phyloP scores from a whole-genome alignment of 2,888 invertebrate species.

The Drosophila diplacantha region DNA sequence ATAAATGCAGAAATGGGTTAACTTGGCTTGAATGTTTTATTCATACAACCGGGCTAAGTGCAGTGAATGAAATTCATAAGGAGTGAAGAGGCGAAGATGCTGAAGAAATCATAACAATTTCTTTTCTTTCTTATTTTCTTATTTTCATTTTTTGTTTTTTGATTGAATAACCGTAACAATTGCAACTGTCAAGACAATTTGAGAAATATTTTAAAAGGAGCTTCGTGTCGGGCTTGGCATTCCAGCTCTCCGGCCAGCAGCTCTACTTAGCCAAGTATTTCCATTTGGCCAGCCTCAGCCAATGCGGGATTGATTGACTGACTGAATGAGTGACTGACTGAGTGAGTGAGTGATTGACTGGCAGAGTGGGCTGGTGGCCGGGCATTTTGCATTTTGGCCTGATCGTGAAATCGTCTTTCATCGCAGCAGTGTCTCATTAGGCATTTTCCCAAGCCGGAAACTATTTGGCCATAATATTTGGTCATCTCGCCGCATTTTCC shows the following conservation, averaged over 20 bases:
- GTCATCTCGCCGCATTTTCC: slow-evolving; percentile 54
- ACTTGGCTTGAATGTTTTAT: slow-evolving; percentile 44
- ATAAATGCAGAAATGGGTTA: slow-evolving; percentile 67
- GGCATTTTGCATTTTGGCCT: slow-evolving; percentile 45
- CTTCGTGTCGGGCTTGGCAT: slow-evolving; percentile 37
- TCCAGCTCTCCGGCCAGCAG: slow-evolving; percentile 15
- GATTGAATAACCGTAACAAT: slow-evolving; percentile 37
- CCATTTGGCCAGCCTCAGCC: slow-evolving; percentile 27
- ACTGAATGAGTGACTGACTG: slow-evolving; percentile 16
- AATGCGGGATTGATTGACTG: slow-evolving; percentile 15
- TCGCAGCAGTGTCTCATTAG: slow-evolving; percentile 68
- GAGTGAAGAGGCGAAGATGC: slow-evolving; percentile 1
- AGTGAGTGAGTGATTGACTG: slow-evolving; percentile 14
- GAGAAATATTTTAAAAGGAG: slow-evolving; percentile 36
- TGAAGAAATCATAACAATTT: slow-evolving; percentile 39
- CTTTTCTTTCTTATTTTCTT: slow-evolving; percentile 4
- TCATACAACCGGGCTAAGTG: slow-evolving; percentile 18
- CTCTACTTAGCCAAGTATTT: slow-evolving; percentile 37
- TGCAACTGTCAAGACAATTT: slow-evolving; percentile 40
- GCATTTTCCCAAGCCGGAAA: slow-evolving; percentile 67
- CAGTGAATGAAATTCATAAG: slow-evolving; percentile 23
- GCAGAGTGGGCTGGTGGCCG: slow-evolving; percentile 17
- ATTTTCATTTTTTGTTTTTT: background rate
- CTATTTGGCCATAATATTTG: slow-evolving; percentile 70
- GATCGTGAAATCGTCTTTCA: slow-evolving; percentile 55